Conservation (phyloP, 2,888 invertebrate genomes). For the Hirtodrosophila duncani region DNA sequence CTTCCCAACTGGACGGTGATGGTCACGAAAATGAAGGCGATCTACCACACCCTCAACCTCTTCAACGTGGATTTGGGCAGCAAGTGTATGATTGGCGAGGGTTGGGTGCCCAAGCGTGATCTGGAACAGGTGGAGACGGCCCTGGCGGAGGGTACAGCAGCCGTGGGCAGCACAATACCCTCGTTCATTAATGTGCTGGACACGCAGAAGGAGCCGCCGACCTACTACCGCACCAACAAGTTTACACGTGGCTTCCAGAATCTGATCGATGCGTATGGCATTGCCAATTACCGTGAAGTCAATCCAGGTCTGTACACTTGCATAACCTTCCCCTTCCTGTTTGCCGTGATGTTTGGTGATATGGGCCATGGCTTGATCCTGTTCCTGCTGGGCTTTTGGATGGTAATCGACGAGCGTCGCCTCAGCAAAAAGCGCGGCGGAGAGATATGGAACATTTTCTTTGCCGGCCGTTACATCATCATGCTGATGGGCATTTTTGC, state of each 20-base stretch:
- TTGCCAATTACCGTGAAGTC: conserved; percentile 94
- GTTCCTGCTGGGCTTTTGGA: conserved; percentile 88
- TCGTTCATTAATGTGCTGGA: conserved; percentile 94
- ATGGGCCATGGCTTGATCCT: conserved; percentile 93
- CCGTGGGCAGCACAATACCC: conserved; percentile 91
- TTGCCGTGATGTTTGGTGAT: conserved; percentile 98
- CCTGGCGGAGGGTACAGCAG: conserved; percentile 88
- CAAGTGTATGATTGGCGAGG: conserved; percentile 93
- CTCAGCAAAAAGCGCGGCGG: conserved; percentile 83
- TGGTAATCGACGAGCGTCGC: conserved; percentile 89
- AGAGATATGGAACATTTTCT: conserved; percentile 98
- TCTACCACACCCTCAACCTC: conserved; percentile 93
- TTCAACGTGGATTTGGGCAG: conserved; percentile 94
- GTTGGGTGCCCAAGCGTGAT: conserved; percentile 89
- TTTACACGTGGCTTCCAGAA: conserved; percentile 95
- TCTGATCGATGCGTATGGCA: conserved; percentile 95
- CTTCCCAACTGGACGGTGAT: conserved; percentile 89
- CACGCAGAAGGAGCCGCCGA: conserved; percentile 89
- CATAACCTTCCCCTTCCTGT: conserved; percentile 96
- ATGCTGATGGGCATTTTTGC: conserved; percentile 97
- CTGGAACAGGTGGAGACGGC: conserved; percentile 86
- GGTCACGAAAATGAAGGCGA: conserved; percentile 92
- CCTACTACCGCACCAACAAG: conserved; percentile 93
- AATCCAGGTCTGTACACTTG: conserved; percentile 93
- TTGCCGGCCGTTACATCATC: conserved; percentile 97